Base-by-base conservation (phyloP, 2,888 invertebrate species). In the Oligia fasciuncula region DNA sequence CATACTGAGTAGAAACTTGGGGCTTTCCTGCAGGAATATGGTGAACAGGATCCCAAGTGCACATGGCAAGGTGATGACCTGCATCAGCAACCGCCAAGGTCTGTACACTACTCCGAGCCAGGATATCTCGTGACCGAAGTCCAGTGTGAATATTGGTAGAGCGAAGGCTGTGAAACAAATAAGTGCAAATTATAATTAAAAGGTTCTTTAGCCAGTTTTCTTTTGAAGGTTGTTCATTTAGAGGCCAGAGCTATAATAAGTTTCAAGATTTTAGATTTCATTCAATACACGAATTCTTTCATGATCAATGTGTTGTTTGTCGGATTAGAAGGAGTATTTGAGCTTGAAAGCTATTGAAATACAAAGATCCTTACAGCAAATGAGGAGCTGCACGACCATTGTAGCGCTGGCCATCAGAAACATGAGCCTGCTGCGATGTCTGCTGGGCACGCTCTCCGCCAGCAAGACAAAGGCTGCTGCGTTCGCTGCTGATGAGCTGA, bases 61-160 rank as follows among this genome's bases (percentile, higher is more conserved):
- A 70, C 98, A 97, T 0, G 98, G 97, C 0, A 98, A 51, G 77
- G 97, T 97, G 86, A 98, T 97, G 1, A 97, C 87, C 19, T 98
- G 97, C 65, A 98, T 93, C 73, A 98, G 97, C 43, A 98, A 88
- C 68, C 98, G 96, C 98, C 98, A 99, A 0, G 98, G 98, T 77
- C 97, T 97, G 88, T 97, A 97, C 1, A 93, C 92, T 84, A 98
- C 87, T 4, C 93, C 93, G 35, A 97, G 87, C 80, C 96, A 91
- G 14, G 93, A 65, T 23, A 96, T 87, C 1, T 95, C 88, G 0
- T 96, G 72, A 9, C 94, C 92, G 86, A 97, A 94, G 23, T 90
- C 89, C 17, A 94, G 80, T 0, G 87, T 81, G 80, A 95, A 93
- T 70, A 95, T 89, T 40, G 95, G 94, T 29, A 96, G 81, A 6